Evolutionary conservation across 2,797 vertebrate species (phyloP), one percentile per base, ranked within the genome.

Genomic region (Linurgus olivaceus): DNA sequence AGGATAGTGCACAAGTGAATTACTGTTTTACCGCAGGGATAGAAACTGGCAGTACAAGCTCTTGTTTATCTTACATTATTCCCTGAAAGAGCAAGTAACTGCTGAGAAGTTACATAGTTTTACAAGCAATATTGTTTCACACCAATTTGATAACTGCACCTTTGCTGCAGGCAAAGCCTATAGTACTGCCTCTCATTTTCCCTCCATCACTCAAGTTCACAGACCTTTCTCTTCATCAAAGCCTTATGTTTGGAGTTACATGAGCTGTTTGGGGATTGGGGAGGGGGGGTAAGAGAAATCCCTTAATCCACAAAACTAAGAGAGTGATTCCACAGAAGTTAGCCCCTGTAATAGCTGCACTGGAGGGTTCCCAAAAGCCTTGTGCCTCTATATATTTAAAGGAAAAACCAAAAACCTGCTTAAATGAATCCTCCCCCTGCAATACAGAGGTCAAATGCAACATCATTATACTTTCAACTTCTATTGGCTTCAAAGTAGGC

Each of bases 401-500:
- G 31, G 11, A 17, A 83, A 90, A 86, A 33, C 11, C 5, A 65
- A 90, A 75, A 55, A 29, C 18, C 26, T 67, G 28, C 40, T 80
- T 44, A 33, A 6, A 0, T 6, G 31, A 75, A n/a, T 47, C 29
- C 23, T 86, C 44, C 17, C 54, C 45, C 33, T 38, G 48, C 3
- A 37, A 80, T 7, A 61, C 2, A 24, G 17, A 80, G 31, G 42
- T 13, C 45, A 71, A 52, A 71, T 8, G 16, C 38, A 65, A 19
- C 13, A 25, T 8, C 3, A 1, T 42, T 48, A 14, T 8, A 33
- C 40, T 85, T 79, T 4, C 54, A 86, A 70, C 11, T 57, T 40
- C 17, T 15, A 2, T 1, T 44, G 47, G 18, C 44, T 88, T 47
- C 28, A 7, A 52, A 61, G 5, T 0, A 31, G 1, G 38, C 1